Evolutionary conservation across 2,888 invertebrate species (phyloP), one percentile per base, ranked within the genome.

Genomic region (Drosophila longiperda): DNA sequence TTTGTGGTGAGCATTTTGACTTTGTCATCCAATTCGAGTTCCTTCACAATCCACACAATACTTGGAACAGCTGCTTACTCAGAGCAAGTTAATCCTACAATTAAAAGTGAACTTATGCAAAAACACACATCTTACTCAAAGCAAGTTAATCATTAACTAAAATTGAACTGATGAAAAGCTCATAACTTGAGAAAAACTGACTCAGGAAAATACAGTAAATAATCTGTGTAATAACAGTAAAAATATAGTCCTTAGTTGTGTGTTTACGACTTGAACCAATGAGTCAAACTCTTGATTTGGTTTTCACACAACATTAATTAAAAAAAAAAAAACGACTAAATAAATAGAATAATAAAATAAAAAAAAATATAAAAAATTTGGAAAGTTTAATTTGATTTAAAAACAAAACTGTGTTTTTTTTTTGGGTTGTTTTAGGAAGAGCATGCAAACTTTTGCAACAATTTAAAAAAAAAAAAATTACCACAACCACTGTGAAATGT

Each of bases 401-500:
- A 5, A 26, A 26, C 36, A 15, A 15, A 15, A 20, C 42, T 20
- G 42, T 4, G 8, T 48, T 23, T n/a, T 42, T n/a, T 9, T 20
- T 15, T 3, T 49, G 9, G 17, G 26, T 15, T 15, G 50, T 20
- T 3, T 8, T 3, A 11, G 57, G 12, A 26, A 60, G 60, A 32
- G 61, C 17, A 61, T 52, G 15, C 36, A n/a, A 36, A 20, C 8
- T 9, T 45, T 0, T 12, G 26, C 5, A 12, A 15, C 9, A 29
- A 12, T 17, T 3, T 15, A 0, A 1, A 23, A 33, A 29, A 8
- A 26, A 1, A 23, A 33, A 29, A 8, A 26, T 33, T 23, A 26
- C 36, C 59, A 59, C 55, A 26, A 45, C 20, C 45, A 45, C 45
- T 45, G 4, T 59, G 52, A 53, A 38, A 69, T 54, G 67, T 69